Evolutionary conservation across 2,113 vertebrate genomes (phyloP).

Genomic region (Gila orcuttii): DNA sequence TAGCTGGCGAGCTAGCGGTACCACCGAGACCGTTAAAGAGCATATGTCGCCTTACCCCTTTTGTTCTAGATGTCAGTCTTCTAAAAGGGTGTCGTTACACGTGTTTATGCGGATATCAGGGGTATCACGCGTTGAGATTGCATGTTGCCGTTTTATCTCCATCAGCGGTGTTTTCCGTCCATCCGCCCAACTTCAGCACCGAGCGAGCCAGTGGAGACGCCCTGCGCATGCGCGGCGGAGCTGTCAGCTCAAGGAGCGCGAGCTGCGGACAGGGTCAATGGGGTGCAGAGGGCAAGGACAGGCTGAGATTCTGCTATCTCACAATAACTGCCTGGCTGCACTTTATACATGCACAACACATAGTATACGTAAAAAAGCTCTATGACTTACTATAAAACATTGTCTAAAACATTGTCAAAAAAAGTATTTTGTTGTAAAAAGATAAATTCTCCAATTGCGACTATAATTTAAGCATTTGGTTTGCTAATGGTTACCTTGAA

Average conservation of each 20-base stretch:
- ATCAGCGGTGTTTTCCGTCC: conserved; percentile 78
- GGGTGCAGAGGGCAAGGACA: conserved; percentile 51
- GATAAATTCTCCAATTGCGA: neutral
- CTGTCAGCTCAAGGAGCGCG: conserved; percentile 60
- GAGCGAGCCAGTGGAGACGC: conserved; percentile 80
- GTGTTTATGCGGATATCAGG: conserved; percentile 56
- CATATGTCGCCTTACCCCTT: conserved; percentile 73
- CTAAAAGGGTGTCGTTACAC: conserved; percentile 57
- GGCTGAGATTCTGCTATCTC: conserved; percentile 41
- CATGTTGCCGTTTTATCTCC: conserved; percentile 74
- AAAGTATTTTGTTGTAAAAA: neutral
- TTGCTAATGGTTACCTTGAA: too few species aligned
- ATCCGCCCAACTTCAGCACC: conserved; percentile 87
- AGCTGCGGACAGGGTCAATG: conserved; percentile 65
- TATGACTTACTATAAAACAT: neutral
- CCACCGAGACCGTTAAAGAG: conserved; percentile 59
- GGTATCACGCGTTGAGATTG: conserved; percentile 64
- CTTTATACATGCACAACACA: conserved; percentile 10
- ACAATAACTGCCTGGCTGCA: conserved; percentile 22
- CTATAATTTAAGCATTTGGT: neutral
- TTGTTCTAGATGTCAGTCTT: conserved; percentile 67
- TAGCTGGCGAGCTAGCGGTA: conserved; percentile 61
- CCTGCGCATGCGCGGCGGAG: conserved; percentile 78
- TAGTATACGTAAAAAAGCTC: neutral
- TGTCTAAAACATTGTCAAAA: neutral